Conservation (phyloP, 2,113 vertebrate genomes). For the Bettongia penicillata region DNA sequence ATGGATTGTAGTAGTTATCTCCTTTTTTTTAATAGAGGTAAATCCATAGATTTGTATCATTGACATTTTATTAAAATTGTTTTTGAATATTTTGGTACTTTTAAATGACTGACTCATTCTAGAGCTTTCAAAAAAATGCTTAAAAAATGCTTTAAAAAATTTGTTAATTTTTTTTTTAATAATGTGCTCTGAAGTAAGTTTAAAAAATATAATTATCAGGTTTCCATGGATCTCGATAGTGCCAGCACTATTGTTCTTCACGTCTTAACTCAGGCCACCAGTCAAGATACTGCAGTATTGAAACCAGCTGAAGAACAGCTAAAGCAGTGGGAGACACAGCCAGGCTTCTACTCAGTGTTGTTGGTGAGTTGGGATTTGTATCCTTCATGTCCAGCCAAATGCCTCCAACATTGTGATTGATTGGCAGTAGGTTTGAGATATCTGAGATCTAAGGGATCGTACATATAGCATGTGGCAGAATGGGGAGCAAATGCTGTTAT, state of each 20-base stretch:
- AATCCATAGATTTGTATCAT: not conserved
- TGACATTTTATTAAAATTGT: not conserved
- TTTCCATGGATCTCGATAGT: constrained; percentile 95
- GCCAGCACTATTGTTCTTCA: constrained; percentile 94
- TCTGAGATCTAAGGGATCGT: not conserved
- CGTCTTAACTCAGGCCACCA: constrained; percentile 97
- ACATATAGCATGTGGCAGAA: not conserved
- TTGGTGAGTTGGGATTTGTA: constrained; percentile 88
- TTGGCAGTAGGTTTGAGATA: not conserved
- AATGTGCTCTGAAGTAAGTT: not conserved
- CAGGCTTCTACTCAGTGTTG: constrained; percentile 97
- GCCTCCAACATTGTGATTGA: not conserved
- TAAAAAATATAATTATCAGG: constrained; percentile 73
- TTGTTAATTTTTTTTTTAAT: constrained; percentile 24
- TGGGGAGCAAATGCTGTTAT: not conserved
- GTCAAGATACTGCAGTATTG: constrained; percentile 94
- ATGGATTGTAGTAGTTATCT: not conserved
- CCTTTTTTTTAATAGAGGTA: not conserved
- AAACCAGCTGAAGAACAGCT: constrained; percentile 98
- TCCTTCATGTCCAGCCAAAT: not conserved
- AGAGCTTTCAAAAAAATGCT: not conserved
- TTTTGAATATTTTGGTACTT: not conserved
- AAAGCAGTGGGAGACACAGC: constrained; percentile 97
- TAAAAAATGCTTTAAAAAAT: constrained; percentile 9
- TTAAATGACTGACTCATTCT: constrained; percentile 8